phyloP scores from a whole-genome alignment of 2,797 vertebrate genomes.

The Taenioides sp. region DNA sequence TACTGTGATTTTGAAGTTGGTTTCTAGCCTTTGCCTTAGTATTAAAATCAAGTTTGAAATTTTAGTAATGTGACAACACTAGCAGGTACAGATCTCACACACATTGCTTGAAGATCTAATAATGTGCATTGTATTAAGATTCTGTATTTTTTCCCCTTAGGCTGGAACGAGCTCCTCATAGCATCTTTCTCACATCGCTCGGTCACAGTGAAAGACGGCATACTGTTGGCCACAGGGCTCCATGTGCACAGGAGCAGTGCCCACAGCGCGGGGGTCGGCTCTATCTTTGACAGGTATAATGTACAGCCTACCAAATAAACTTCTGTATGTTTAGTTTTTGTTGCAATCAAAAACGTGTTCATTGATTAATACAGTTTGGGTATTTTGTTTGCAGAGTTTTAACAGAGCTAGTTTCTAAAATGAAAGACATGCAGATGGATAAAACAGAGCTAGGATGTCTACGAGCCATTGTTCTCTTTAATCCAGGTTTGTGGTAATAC shows the following conservation, averaged over 20 bases:
- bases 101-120: background rate
- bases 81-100: too few species aligned
- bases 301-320: background rate
- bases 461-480: conserved; percentile 94
- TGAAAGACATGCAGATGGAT: conserved; percentile 99
- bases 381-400: conserved; percentile 75
- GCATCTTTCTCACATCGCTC: conserved; percentile 97
- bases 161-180: conserved; percentile 96
- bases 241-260: conserved; percentile 95
- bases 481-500: conserved; percentile 81
- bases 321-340: background rate
- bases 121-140: background rate
- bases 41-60: background rate
- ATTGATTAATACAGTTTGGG: background rate
- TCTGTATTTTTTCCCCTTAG: conserved; percentile 34
- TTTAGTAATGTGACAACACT: too few species aligned
- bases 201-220: conserved; percentile 92
- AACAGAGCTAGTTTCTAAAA: conserved; percentile 96
- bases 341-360: background rate
- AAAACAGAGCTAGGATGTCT: conserved; percentile 95
- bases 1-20: background rate
- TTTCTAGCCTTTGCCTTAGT: background rate
- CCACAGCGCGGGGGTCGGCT: conserved; percentile 94
- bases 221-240: conserved; percentile 91
- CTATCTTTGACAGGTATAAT: conserved; percentile 92